Base-by-base conservation (phyloP, 2,113 vertebrate genomes). In the Peucedramus taeniatus region DNA sequence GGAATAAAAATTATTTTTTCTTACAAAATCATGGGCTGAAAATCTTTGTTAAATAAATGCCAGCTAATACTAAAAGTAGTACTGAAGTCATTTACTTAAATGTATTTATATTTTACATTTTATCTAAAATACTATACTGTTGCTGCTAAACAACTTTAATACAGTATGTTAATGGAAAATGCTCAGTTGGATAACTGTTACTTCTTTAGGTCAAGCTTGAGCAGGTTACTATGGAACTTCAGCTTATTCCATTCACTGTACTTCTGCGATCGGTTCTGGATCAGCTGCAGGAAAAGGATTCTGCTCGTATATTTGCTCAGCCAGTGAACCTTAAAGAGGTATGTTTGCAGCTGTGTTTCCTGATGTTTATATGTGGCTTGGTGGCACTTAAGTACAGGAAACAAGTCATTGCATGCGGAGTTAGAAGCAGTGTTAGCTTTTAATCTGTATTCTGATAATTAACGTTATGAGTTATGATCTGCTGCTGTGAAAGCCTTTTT, bases 301-400 rank as follows among this genome's bases (percentile, higher is more conserved):
- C 99, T 60, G 98, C 99, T 44, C 98, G 97, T 76, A 99, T 99
- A 96, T 99, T 99, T 92, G 98, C 98, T 57, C 99, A 99, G 94
- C 99, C 99, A 6, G 99, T 99, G 42, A 99, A 99, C 96, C 96
- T 99, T 81, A 98, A 94, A 92, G 99, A 99, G 99, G 99, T 99
- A 57, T 83, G 96, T 94, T 87, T 90, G 51, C 42, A 84, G 31
- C 37, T 82, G 16, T 66, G 8, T 50, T 80, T 86, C 40, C 49
- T 61, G 40, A 17, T 20, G 20, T 57, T 82, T 76, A 22, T 16
- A 1, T 70, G 40, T 7, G 10, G 37, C 37, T 57, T 84, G 33
- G 13, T 78, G 75, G 33, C 33, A 35, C 17, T 66, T 40, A 42
- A 81, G 37, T 64, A 7, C 37, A 28, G 66, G 45, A 27, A 90